A percentile compares a stretch with the other conserved stretches of the same genome.
phyloP scores from a whole-genome alignment of 2,888 invertebrate genomes.

The Smittia sp. region DNA sequence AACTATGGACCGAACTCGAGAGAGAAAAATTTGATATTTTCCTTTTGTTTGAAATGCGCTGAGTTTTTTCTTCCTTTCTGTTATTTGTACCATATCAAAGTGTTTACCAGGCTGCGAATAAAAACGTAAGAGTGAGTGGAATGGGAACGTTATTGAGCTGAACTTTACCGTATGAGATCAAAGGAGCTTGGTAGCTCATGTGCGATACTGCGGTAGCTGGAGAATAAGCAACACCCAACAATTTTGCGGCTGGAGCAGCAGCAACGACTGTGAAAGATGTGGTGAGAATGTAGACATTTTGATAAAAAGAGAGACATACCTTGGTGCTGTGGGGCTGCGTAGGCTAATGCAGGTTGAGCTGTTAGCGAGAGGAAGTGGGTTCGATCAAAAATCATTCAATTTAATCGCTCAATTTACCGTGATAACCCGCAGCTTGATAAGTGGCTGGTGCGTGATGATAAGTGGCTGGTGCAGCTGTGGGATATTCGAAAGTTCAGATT shows the following conservation, averaged over 20 bases:
- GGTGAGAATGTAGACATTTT: slow-evolving; percentile 36
- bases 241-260: slow-evolving; percentile 52
- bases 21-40: not conserved
- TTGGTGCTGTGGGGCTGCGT: slow-evolving; percentile 15
- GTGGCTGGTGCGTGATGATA: slow-evolving; percentile 44
- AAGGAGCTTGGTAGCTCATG: slow-evolving; percentile 55
- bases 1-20: too few relatives aligned
- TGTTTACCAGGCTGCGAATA: slow-evolving; percentile 18
- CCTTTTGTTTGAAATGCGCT: not conserved
- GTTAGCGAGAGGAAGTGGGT: slow-evolving; percentile 31
- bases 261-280: slow-evolving; percentile 27
- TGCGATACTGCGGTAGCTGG: slow-evolving; percentile 63
- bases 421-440: slow-evolving; percentile 42
- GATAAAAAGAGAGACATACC: slow-evolving; percentile 26
- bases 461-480: slow-evolving; percentile 12
- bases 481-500: not conserved
- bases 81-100: not conserved
- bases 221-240: slow-evolving; percentile 61
- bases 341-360: slow-evolving; percentile 9
- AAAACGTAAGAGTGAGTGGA: not conserved
- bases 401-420: not conserved
- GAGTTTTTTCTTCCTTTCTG: not conserved
- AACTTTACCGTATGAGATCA: slow-evolving; percentile 31
- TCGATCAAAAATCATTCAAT: not conserved
- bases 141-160: not conserved